Evolutionary conservation across 2,888 invertebrate species (phyloP).

Genomic region (Catonia carolina): DNA sequence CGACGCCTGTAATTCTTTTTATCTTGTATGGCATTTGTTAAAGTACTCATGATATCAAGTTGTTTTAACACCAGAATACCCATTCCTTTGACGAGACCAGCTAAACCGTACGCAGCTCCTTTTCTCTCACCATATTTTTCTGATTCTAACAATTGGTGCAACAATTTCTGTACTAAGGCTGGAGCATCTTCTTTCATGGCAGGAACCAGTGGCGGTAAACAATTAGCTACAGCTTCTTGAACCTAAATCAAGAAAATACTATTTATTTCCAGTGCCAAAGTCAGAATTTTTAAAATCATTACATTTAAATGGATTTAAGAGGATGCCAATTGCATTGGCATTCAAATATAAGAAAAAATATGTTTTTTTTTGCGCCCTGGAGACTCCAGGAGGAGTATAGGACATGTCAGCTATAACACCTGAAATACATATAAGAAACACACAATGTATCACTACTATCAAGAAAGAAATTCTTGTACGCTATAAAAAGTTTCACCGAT

Average conservation of each 20-base stretch:
- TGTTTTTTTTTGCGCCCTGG: no score
- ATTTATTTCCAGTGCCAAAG: no score
- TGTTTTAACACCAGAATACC: constrained; percentile 94
- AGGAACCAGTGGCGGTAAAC: constrained; percentile 87
- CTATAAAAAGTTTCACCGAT: no score
- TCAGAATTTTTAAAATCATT: neutral
- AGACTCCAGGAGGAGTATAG: no score
- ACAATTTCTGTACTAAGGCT: constrained; percentile 75
- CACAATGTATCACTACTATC: no score
- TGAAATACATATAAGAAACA: no score
- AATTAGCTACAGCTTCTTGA: constrained; percentile 95
- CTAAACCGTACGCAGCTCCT: constrained; percentile 96
- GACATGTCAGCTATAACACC: no score
- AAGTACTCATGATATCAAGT: constrained; percentile 88
- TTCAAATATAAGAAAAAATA: no score
- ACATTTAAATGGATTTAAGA: neutral
- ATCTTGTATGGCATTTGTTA: constrained; percentile 90
- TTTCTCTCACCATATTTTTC: constrained; percentile 85
- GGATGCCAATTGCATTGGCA: no score
- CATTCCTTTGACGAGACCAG: constrained; percentile 93
- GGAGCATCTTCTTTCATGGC: constrained; percentile 89
- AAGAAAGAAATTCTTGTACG: no score
- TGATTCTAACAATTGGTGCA: constrained; percentile 79
- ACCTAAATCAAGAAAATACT: constrained; percentile 50
- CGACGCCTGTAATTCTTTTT: constrained; percentile 92